Base-by-base conservation (phyloP, 2,888 invertebrate genomes). In the Dorcus hopei region DNA sequence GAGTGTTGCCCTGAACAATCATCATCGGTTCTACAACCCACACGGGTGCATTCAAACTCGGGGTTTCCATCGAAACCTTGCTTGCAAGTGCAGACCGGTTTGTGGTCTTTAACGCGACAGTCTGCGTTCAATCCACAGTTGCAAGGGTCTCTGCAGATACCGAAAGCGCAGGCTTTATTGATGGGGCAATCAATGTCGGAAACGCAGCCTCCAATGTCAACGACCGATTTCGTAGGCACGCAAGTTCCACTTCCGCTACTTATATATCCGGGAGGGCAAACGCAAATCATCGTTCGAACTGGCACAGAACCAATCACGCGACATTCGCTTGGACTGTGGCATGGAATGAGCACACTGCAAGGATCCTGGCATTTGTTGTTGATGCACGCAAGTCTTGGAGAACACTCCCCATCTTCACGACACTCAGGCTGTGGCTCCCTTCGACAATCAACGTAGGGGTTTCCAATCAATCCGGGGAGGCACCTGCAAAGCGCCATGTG, bases 401-500 rank as follows among this genome's bases (percentile, higher is more conserved):
- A 88, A 76, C 95, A 95, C 66, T 95, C 95, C 0, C 85, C 85
- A 71, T 95, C 95, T 62, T 86, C 83, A 40, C 84, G 85, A 75
- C 95, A 96, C 75, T 91, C 89, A 1, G 88, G 87, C 67, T 85
- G 83, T 8, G 83, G 81, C 75, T 89, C 87, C n/a, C 85, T 85
- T 66, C 84, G 83, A 70, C 94, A 95, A 71, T 89, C 88, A 9
- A 91, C 80, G 68, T 91, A 92, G 1, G 93, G 93, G 76, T 92
- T 93, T 51, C 93, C 93, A 38, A 83, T 80, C 70, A 85, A 88
- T 38, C 89, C 90, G 41, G 82, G 77, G 26, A 90, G 89, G 74
- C 95, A 95, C 76, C 91, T 87, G 72, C 95, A 95, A n/a, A 92
- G 82, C 1, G 92, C 86, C 64, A 91, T 81, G 71, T 95, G 95